phyloP scores from a whole-genome alignment of 92 coral and sea anemone genomes.

The Umimayanthus chanpuru region DNA sequence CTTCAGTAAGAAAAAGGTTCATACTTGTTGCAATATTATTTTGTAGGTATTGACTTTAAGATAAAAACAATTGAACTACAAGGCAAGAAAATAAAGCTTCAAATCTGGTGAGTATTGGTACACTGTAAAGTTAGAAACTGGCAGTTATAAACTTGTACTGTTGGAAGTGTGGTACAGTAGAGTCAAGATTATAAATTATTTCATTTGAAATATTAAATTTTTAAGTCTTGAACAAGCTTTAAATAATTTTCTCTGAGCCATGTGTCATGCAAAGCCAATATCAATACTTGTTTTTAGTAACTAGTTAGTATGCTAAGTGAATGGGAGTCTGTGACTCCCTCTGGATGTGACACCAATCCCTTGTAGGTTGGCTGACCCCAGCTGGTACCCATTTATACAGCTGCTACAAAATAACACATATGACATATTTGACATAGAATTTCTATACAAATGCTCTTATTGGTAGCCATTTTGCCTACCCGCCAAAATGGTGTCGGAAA shows the following conservation, averaged over 20 bases:
- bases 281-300: too few relatives aligned
- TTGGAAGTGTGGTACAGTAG: background rate
- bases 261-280: too few relatives aligned
- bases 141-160: background rate
- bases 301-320: too few relatives aligned
- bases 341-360: too few relatives aligned
- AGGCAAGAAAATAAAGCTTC: constrained; percentile 96
- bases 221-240: background rate
- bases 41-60: constrained; percentile 94
- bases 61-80: constrained; percentile 96
- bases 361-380: too few relatives aligned
- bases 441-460: too few relatives aligned
- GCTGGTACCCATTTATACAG: too few relatives aligned
- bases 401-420: too few relatives aligned
- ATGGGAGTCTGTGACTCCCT: background rate
- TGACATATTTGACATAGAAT: too few relatives aligned
- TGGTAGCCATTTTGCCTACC: too few relatives aligned
- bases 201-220: background rate
- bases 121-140: background rate
- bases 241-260: background rate
- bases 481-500: too few relatives aligned
- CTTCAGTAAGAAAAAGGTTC: too few relatives aligned
- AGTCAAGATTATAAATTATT: background rate
- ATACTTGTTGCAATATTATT: background rate
- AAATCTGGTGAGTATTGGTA: constrained; percentile 78